Evolutionary conservation across 2,888 invertebrate species (phyloP).

Genomic region (Mythimna loreyi): DNA sequence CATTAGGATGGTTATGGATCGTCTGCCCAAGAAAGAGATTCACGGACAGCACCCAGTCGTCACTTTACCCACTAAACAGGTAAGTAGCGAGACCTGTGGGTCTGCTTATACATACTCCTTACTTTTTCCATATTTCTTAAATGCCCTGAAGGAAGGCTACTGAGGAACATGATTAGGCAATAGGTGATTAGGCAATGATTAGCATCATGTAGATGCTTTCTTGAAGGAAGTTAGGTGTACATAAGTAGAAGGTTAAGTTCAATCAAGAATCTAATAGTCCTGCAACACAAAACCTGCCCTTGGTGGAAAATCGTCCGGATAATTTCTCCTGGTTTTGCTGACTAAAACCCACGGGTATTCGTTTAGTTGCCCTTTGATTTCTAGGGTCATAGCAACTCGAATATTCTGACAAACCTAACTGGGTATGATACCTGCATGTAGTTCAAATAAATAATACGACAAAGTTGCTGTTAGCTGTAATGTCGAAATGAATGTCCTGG

Average conservation of each 20-base stretch:
- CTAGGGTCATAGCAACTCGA: too few species aligned
- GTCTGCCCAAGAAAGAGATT: slow-evolving; percentile 98
- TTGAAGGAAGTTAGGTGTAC: not conserved
- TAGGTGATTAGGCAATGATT: too few species aligned
- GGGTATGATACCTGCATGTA: too few species aligned
- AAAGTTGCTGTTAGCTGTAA: not conserved
- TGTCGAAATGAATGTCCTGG: not conserved
- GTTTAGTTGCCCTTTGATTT: too few species aligned
- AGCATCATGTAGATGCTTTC: not conserved
- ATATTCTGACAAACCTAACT: too few species aligned
- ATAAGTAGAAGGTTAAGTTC: not conserved
- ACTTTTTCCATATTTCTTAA: not conserved
- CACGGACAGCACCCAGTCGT: slow-evolving; percentile 99
- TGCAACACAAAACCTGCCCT: too few species aligned
- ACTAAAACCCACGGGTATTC: too few species aligned
- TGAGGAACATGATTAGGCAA: not conserved
- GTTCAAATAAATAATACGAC: not conserved
- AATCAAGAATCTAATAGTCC: not conserved
- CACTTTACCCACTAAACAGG: slow-evolving; percentile 98
- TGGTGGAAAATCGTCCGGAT: too few species aligned
- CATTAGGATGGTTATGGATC: slow-evolving; percentile 97
- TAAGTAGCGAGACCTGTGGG: slow-evolving; percentile 72
- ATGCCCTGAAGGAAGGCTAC: not conserved
- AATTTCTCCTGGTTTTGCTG: too few species aligned
- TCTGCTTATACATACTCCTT: slow-evolving; percentile 5